phyloP scores from a whole-genome alignment of 2,888 invertebrate species.

The Coelopa pilipes region DNA sequence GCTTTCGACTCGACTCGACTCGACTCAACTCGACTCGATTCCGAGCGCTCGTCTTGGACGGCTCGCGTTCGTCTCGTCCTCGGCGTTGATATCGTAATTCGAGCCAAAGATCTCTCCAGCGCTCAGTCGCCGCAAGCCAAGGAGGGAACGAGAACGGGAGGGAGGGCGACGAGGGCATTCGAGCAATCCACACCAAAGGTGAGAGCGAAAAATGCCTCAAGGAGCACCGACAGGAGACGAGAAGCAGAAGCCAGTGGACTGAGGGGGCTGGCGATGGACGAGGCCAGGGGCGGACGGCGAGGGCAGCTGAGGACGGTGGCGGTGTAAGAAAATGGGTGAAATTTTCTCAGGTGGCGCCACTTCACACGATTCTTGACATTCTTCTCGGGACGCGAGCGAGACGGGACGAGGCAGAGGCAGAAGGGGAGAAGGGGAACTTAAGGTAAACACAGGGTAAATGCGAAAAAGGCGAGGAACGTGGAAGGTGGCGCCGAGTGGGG shows the following conservation, averaged over 20 bases:
- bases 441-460: too few species aligned
- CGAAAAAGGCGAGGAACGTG: too few species aligned
- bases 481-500: too few species aligned
- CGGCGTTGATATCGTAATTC: conserved; percentile 29
- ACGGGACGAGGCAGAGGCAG: too few species aligned
- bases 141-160: too few species aligned
- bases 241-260: not conserved
- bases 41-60: too few species aligned
- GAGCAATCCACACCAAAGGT: conserved; percentile 28
- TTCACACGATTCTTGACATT: conserved; percentile 43
- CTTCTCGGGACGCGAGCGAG: conserved; percentile 12
- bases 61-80: not conserved
- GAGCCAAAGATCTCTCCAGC: conserved; percentile 21
- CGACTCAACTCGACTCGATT: conserved; percentile 22
- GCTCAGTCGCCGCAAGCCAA: too few species aligned
- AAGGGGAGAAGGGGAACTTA: too few species aligned
- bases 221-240: not conserved
- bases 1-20: conserved; percentile 34
- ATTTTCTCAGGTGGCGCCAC: conserved; percentile 38
- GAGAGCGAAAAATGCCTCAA: conserved; percentile 22
- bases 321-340: conserved; percentile 37
- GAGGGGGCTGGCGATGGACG: too few species aligned
- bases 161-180: not conserved
- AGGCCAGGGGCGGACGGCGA: too few species aligned
- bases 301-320: too few species aligned